Percentiles rank a stretch among this genome's conserved stretches.
Conservation (phyloP, 2,797 vertebrate genomes). For the Apogon talboti region DNA sequence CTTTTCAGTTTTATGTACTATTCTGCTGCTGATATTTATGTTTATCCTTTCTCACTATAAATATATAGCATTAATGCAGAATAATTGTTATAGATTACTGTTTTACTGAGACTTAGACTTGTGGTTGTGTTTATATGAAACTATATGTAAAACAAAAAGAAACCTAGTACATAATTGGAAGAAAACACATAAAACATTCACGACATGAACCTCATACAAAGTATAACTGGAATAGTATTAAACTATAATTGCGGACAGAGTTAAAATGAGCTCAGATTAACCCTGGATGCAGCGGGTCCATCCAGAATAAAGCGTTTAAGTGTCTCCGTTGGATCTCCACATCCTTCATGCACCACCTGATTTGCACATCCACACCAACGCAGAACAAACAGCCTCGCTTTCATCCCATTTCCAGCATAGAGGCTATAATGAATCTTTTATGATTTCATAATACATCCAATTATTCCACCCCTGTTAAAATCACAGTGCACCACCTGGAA, state of each 20-base stretch:
- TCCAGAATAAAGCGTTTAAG: conserved; percentile 38
- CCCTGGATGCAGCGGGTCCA: conserved; percentile 14
- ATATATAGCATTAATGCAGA: no score
- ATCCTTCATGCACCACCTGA: conserved; percentile 43
- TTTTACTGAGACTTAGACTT: no score
- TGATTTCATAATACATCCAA: conserved; percentile 80
- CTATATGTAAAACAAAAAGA: no score
- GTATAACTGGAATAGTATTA: conserved; percentile 10
- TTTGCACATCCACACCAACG: conserved; percentile 59
- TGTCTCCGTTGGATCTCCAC: no score
- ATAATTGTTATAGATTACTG: no score
- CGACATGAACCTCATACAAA: no score
- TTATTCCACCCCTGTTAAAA: conserved; percentile 77
- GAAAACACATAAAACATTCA: no score
- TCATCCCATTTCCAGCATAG: conserved; percentile 74
- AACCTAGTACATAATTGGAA: no score
- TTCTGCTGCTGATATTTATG: no score
- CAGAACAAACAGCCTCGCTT: conserved; percentile 66
- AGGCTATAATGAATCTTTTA: conserved; percentile 79
- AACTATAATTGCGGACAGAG: conserved; percentile 1
- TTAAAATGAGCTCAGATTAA: conserved; percentile 18
- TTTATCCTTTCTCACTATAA: no score
- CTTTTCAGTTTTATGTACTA: no score
- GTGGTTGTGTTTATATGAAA: no score
- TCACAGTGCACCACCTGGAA: conserved; percentile 77